A percentile compares a stretch with the other conserved stretches of the same genome.
phyloP scores from a whole-genome alignment of 2,113 vertebrate genomes.

The Trogon melanurus region DNA sequence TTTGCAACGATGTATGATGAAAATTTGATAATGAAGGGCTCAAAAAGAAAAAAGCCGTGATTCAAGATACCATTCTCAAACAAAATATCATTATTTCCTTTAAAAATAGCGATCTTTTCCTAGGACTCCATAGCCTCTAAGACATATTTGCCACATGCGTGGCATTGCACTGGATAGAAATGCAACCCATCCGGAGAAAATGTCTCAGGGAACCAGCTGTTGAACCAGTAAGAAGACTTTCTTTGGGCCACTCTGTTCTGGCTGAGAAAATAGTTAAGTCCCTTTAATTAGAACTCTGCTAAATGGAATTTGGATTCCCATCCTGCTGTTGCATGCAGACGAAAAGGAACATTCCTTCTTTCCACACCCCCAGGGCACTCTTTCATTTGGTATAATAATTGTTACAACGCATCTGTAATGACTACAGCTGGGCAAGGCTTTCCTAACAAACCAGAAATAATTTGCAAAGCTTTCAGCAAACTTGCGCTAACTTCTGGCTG shows the following conservation, averaged over 20 bases:
- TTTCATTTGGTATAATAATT: background rate
- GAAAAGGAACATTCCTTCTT: background rate
- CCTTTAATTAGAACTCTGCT: background rate
- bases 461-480: background rate
- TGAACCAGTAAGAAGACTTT: background rate
- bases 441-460: constrained; percentile 36
- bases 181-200: background rate
- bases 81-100: background rate
- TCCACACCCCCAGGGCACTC: background rate
- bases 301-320: background rate
- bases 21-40: background rate
- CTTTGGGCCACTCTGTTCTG: background rate
- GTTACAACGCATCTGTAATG: background rate
- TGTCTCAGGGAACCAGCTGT: background rate
- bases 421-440: constrained; percentile 5
- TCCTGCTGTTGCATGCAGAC: background rate
- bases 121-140: background rate
- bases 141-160: background rate
- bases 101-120: background rate
- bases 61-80: background rate
- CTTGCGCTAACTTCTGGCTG: background rate
- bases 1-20: background rate
- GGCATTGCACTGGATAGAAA: background rate
- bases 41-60: background rate
- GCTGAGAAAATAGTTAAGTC: background rate